phyloP scores from a whole-genome alignment of 2,113 vertebrate species.

The Genyomyrus donnyi region DNA sequence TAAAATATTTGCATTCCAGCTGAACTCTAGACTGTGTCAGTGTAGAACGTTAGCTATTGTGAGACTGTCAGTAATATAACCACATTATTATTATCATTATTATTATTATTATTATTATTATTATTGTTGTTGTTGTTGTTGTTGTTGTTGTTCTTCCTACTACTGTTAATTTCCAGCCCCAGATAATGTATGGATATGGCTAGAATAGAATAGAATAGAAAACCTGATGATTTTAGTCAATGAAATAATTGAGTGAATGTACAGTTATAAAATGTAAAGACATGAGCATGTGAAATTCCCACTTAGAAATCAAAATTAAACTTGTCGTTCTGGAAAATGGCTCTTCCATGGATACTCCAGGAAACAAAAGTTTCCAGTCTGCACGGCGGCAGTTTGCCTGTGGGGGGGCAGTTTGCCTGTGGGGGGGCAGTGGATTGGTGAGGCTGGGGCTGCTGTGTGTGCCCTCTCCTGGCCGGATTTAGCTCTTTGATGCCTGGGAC shows the following conservation, averaged over 20 bases:
- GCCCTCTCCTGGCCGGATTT: constrained; percentile 53
- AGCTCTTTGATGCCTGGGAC: constrained; percentile 60
- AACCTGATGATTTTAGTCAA: background rate
- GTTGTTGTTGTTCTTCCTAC: background rate
- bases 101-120: background rate
- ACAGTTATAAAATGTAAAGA: background rate
- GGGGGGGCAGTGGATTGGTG: background rate
- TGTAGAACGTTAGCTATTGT: background rate
- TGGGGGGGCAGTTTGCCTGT: background rate
- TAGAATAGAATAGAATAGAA: background rate
- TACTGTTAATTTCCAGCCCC: background rate
- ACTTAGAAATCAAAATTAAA: background rate
- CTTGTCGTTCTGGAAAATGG: background rate
- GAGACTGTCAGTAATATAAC: background rate
- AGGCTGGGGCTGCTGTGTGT: background rate
- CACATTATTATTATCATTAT: background rate
- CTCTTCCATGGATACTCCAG: background rate
- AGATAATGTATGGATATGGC: background rate
- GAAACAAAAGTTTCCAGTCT: background rate
- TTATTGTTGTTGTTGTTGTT: background rate
- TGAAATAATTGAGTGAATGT: background rate
- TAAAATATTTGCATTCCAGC: background rate
- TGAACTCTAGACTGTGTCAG: background rate
- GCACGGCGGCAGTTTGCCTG: background rate
- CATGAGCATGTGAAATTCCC: background rate